phyloP scores from a whole-genome alignment of 2,113 vertebrate genomes.

The Shinisaurus crocodilurus region DNA sequence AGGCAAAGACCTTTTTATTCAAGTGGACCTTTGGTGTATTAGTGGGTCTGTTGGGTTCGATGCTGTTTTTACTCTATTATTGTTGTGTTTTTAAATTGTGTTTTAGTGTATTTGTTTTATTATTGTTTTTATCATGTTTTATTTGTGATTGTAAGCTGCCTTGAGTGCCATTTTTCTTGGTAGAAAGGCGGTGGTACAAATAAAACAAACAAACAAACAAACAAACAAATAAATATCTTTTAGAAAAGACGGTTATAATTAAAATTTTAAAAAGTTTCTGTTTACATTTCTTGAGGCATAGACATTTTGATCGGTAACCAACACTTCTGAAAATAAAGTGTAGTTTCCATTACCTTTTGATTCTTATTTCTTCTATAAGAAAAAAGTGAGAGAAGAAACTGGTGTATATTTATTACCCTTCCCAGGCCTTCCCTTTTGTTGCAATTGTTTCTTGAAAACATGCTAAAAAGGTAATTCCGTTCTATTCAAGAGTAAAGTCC shows the following conservation, averaged over 20 bases:
- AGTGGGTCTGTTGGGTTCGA: no score
- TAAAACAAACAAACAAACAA: no score
- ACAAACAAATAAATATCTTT: neutral
- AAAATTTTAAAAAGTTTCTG: no score
- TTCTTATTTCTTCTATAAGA: neutral
- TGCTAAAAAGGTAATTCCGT: neutral
- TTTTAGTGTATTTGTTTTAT: no score
- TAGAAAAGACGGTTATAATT: neutral
- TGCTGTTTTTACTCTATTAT: no score
- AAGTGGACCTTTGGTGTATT: no score
- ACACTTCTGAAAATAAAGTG: neutral
- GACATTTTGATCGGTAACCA: neutral
- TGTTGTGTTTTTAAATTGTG: no score
- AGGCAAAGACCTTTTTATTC: no score
- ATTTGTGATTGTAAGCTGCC: no score
- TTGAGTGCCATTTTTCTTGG: no score
- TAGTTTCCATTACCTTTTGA: neutral
- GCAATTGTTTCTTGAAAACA: neutral
- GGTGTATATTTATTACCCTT: neutral
- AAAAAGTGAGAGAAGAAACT: neutral
- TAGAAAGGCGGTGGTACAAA: no score
- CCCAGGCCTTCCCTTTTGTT: neutral
- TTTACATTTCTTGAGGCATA: neutral
- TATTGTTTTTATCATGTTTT: no score
- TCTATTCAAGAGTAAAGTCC: neutral